Evolutionary conservation across 2,113 vertebrate species (phyloP).

Genomic region (Bombycilla garrulus): DNA sequence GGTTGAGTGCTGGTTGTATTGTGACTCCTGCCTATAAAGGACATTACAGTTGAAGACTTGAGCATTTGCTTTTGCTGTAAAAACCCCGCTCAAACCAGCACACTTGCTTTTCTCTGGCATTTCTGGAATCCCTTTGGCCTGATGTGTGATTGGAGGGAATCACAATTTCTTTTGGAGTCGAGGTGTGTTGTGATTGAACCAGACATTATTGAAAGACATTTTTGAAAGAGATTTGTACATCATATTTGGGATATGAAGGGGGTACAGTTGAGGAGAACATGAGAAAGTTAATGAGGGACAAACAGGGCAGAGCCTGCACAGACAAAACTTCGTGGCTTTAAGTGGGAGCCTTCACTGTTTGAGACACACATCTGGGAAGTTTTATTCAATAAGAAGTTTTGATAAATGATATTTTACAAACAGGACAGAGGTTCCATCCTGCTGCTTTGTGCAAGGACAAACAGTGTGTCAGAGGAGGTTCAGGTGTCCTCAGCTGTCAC

Average conservation of each 20-base stretch:
- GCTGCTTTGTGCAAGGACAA: background rate
- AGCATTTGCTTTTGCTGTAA: too few species aligned
- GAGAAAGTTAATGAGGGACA: background rate
- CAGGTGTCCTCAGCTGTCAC: background rate
- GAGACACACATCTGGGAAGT: background rate
- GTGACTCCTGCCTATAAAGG: too few species aligned
- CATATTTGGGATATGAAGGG: background rate
- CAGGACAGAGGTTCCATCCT: background rate
- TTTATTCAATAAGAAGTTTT: background rate
- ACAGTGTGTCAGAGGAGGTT: background rate
- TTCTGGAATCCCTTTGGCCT: too few species aligned
- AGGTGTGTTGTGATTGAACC: background rate
- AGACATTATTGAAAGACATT: background rate
- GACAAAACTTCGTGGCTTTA: background rate
- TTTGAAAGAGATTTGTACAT: background rate
- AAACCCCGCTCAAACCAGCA: too few species aligned
- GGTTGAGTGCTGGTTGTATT: too few species aligned
- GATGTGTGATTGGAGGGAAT: background rate
- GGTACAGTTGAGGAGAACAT: fast-evolving
- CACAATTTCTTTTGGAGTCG: background rate
- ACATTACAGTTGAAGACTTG: too few species aligned
- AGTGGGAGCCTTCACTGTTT: background rate
- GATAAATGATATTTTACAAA: background rate
- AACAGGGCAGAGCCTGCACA: background rate
- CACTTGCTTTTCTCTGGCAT: too few species aligned